phyloP scores from a whole-genome alignment of 2,797 vertebrate genomes.

The Antrozous pallidus region DNA sequence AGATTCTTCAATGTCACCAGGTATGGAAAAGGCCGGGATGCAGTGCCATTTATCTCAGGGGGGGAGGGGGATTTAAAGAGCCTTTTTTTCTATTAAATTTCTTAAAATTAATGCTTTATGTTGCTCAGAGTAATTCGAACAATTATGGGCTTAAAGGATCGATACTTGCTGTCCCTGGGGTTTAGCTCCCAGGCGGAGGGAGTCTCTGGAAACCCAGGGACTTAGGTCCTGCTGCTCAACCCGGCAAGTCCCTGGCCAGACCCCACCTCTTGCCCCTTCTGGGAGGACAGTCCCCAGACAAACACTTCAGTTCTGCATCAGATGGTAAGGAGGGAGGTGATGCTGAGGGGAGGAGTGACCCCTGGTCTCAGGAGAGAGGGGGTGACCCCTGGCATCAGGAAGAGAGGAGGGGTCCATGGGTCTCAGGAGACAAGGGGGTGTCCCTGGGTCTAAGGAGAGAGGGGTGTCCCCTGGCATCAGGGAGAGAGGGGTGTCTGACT shows the following conservation, averaged over 20 bases:
- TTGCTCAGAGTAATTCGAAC: conserved; percentile 82
- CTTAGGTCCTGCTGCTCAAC: conserved; percentile 36
- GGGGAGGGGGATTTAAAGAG: conserved; percentile 78
- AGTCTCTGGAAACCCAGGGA: conserved; percentile 65
- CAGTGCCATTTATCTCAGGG: conserved; percentile 80
- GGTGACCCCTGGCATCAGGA: background rate
- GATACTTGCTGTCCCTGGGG: conserved; percentile 70
- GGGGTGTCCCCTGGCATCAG: no score
- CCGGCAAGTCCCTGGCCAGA: background rate
- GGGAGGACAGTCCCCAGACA: background rate
- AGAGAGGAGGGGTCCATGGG: no score
- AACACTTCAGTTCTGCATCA: background rate
- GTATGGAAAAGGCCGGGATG: conserved; percentile 78
- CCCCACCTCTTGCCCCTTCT: background rate
- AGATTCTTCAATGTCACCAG: conserved; percentile 83
- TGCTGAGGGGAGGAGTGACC: no score
- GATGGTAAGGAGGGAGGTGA: background rate
- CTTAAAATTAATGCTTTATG: conserved; percentile 84
- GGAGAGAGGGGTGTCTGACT: background rate
- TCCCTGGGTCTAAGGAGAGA: no score
- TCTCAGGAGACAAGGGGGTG: background rate
- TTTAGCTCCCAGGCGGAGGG: conserved; percentile 46
- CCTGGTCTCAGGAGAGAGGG: background rate
- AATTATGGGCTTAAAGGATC: conserved; percentile 80
- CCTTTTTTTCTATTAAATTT: conserved; percentile 83